Evolutionary conservation across 2,888 invertebrate genomes (phyloP).

Genomic region (Empis stercorea): DNA sequence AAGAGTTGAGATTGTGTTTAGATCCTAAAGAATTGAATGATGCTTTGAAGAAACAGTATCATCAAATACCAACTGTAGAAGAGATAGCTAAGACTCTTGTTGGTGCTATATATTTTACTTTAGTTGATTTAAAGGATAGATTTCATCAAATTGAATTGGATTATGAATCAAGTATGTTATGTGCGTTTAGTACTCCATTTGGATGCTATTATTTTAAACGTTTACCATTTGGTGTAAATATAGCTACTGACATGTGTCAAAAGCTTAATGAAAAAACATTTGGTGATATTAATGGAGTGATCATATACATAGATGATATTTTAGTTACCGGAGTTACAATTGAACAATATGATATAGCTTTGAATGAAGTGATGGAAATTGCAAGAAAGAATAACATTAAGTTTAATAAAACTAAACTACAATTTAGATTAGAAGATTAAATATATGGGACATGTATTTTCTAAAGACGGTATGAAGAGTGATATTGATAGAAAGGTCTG

Average conservation of each 20-base stretch:
- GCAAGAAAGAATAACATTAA: conserved; percentile 18
- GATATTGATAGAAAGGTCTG: conserved; percentile 9
- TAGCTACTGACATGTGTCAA: conserved; percentile 18
- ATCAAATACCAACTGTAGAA: background rate
- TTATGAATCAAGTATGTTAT: background rate
- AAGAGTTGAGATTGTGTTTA: too few species aligned
- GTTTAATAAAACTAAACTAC: conserved; percentile 18
- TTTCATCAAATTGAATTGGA: background rate
- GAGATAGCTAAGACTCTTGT: background rate
- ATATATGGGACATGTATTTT: conserved; percentile 17
- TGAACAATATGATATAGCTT: conserved; percentile 13
- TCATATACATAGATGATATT: conserved; percentile 24
- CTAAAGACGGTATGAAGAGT: conserved; percentile 7
- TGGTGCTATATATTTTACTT: background rate
- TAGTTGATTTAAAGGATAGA: background rate
- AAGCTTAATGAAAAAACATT: conserved; percentile 15
- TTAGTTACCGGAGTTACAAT: conserved; percentile 8
- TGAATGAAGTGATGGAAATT: conserved; percentile 16
- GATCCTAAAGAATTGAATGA: too few species aligned
- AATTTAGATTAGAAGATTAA: conserved; percentile 14
- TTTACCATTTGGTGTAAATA: conserved; percentile 12
- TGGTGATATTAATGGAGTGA: conserved; percentile 16
- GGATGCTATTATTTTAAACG: background rate
- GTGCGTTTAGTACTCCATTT: background rate
- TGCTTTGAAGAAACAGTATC: too few species aligned